Percentiles rank a stretch among this genome's conserved stretches.
Evolutionary conservation across 2,113 vertebrate genomes (phyloP).

Genomic region (Empidonax traillii): DNA sequence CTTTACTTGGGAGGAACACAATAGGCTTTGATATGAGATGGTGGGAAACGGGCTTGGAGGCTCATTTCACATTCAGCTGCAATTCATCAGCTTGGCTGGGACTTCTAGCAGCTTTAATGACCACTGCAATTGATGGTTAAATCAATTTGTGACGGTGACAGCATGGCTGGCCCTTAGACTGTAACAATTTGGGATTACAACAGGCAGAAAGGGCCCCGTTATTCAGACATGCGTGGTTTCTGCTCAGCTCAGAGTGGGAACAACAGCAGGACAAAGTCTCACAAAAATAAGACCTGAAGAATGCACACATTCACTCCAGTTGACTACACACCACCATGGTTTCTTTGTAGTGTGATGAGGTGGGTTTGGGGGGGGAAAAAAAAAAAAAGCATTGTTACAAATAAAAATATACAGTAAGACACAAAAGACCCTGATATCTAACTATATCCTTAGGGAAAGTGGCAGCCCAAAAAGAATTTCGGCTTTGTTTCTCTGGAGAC

Average conservation of each 20-base stretch:
- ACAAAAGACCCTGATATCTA: slow-evolving; percentile 69
- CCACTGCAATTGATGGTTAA: slow-evolving; percentile 91
- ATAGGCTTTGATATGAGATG: slow-evolving; percentile 92
- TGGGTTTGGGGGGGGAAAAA: background rate
- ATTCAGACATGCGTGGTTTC: slow-evolving; percentile 79
- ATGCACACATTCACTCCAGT: slow-evolving; percentile 72
- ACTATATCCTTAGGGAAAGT: slow-evolving; percentile 66
- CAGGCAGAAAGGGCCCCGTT: slow-evolving; percentile 77
- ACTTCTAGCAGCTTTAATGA: slow-evolving; percentile 85
- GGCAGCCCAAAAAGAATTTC: slow-evolving; percentile 70
- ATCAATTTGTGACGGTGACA: slow-evolving; percentile 96
- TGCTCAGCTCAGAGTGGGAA: slow-evolving; percentile 67
- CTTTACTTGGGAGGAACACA: slow-evolving; percentile 88
- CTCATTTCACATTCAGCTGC: slow-evolving; percentile 87
- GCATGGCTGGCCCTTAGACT: slow-evolving; percentile 86
- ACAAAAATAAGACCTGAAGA: slow-evolving; percentile 70
- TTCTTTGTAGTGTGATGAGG: slow-evolving; percentile 25
- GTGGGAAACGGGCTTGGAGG: slow-evolving; percentile 87
- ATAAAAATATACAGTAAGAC: slow-evolving; percentile 73
- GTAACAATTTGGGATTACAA: slow-evolving; percentile 90
- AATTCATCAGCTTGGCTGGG: slow-evolving; percentile 83
- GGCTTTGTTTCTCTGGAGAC: slow-evolving; percentile 59
- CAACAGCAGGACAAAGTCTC: slow-evolving; percentile 75
- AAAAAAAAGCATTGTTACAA: slow-evolving; percentile 50
- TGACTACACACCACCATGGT: slow-evolving; percentile 63